phyloP scores from a whole-genome alignment of 2,113 vertebrate genomes.

The Epinephelus lanceolatus region DNA sequence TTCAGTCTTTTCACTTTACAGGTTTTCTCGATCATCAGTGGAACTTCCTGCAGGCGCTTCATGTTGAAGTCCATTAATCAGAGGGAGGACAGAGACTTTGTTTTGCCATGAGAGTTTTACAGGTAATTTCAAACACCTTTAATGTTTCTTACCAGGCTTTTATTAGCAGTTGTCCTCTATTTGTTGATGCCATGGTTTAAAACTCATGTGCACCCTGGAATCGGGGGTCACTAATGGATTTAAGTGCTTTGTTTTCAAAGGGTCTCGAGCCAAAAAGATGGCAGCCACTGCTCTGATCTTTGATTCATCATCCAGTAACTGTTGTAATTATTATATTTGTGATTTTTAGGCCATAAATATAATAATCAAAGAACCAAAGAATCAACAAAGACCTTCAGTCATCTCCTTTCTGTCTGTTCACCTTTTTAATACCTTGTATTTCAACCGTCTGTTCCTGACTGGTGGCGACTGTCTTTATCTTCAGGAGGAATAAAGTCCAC shows the following conservation, averaged over 20 bases:
- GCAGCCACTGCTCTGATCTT: neutral
- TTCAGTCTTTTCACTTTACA: neutral
- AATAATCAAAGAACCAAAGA: too few relatives aligned
- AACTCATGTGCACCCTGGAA: neutral
- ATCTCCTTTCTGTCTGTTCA: neutral
- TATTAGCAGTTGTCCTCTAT: neutral
- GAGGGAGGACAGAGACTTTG: neutral
- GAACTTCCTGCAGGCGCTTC: neutral
- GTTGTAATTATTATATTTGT: too few relatives aligned
- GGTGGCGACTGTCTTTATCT: neutral
- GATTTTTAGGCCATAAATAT: too few relatives aligned
- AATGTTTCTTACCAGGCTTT: neutral
- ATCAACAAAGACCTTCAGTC: neutral
- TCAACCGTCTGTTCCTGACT: neutral
- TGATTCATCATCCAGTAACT: neutral
- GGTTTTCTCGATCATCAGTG: neutral
- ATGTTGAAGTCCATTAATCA: neutral
- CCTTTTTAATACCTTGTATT: neutral
- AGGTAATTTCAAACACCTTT: neutral
- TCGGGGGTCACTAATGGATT: too few relatives aligned
- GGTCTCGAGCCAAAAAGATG: neutral
- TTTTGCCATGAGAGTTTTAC: neutral
- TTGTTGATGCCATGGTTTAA: neutral
- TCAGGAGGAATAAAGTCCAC: neutral
- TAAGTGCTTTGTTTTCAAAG: neutral